These are phyloP conservation scores for Phylloscopus collybita DNA, from an alignment of 2,797 vertebrate genomes.

Conservation along the genomic window DNA sequence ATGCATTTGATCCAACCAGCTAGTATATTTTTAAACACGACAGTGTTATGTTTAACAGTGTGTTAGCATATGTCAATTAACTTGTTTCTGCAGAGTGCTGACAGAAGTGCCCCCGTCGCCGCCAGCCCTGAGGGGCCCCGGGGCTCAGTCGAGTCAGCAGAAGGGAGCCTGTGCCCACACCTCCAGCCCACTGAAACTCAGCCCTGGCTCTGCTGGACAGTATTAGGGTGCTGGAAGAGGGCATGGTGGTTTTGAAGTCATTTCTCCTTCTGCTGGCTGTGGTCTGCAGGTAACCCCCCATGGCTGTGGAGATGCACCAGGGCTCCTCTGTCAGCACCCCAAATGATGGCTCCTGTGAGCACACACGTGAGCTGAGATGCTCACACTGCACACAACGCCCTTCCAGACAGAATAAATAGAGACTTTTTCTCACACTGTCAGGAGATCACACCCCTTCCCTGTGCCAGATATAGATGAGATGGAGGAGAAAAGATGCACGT, in stretches of 20 bases:
- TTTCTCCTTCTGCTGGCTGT: neutral
- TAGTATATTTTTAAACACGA: constrained; percentile 44
- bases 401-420: constrained; percentile 53
- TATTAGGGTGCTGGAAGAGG: neutral
- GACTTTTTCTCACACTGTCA: constrained; percentile 42
- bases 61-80: constrained; percentile 58
- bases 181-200: neutral
- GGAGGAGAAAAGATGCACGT: neutral
- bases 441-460: neutral
- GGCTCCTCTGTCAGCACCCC: neutral
- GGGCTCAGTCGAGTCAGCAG: neutral
- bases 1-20: constrained; percentile 48
- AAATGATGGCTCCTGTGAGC: neutral
- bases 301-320: fast-evolving
- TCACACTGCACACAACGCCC: neutral
- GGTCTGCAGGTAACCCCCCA: neutral
- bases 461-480: neutral
- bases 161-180: neutral
- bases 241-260: fast-evolving
- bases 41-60: constrained; percentile 51
- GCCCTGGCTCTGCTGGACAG: neutral
- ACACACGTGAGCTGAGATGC: neutral
- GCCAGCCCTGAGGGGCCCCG: neutral
- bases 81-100: constrained; percentile 36
- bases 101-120: neutral